Base-by-base conservation (phyloP, 2,888 invertebrate genomes). In the Nomada ruficornis region DNA sequence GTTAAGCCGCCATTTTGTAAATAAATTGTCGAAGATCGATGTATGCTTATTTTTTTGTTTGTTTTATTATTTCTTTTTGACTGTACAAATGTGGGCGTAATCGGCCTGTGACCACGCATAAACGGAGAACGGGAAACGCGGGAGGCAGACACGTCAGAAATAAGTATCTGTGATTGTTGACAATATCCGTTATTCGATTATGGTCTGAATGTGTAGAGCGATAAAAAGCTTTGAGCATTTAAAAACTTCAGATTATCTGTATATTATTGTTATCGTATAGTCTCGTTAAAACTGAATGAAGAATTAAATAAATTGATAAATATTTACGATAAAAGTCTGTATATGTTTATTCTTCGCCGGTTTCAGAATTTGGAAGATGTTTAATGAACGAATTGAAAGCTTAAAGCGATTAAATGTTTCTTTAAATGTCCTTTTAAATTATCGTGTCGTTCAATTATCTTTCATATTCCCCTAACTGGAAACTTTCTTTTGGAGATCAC, bases 81-180 rank as follows among this genome's bases (percentile, higher is more conserved):
- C n/a, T 20, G 55, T 20, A 57, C 23, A 57, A 23, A 13, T 54
- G n/a, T n/a, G 26, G 55, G 26, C 29, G 69, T 57, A 9, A 59
- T 44, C 7, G 20, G 59, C 15, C 50, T 55, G 57, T 26, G 11
- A 20, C 47, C 13, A 47, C 29, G 18, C 3, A 23, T 50, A 23
- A 57, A 57, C 15, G 20, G 15, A 11, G 7, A 60, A 5, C 3
- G 2, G 11, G 20, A 60, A 55, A 52, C 15, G 60, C 20, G 55
- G 20, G 73, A 47, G 47, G 13, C 47, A 47, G 47, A 13, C 11
- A 47, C 15, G 11, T 47, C 18, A 26, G 60, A 60, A 29, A 57
- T 59, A 71, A 60, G 65, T 78, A 55, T 79, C 80, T 80, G 80
- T 80, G 80, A 80, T 79, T 67, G 26, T 79, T 80, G 80, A 79